Conservation (phyloP, 2,113 vertebrate genomes). For the Elanus axillaris region DNA sequence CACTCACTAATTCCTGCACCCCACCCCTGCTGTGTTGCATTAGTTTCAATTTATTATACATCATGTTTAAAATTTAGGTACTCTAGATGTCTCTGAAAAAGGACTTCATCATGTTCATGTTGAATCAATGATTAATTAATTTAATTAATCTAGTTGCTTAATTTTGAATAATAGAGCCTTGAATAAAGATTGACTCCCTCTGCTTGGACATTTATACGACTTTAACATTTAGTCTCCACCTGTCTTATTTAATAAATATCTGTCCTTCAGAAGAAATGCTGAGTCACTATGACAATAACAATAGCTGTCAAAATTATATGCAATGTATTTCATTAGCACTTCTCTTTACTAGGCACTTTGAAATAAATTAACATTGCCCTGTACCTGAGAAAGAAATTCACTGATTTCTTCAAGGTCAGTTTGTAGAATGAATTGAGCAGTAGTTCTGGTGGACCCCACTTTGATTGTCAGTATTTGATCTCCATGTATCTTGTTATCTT, state of each 20-base stretch:
- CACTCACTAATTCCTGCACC: neutral
- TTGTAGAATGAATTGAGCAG: neutral
- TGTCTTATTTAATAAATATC: neutral
- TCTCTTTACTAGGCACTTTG: neutral
- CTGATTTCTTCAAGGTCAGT: neutral
- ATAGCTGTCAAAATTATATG: neutral
- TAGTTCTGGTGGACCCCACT: neutral
- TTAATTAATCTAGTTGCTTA: neutral
- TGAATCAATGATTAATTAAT: neutral
- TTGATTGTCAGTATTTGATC: neutral
- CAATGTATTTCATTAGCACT: neutral
- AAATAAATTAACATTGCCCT: neutral
- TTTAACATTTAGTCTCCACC: neutral
- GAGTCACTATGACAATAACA: neutral
- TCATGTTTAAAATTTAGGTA: neutral
- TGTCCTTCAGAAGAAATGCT: neutral
- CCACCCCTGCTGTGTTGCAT: neutral
- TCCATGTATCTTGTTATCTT: fast-evolving
- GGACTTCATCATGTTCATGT: neutral
- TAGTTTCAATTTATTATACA: neutral
- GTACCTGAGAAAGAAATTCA: neutral
- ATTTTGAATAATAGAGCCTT: neutral
- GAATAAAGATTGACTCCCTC: neutral
- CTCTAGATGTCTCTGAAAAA: neutral
- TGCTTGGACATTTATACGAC: neutral